Percentiles rank a stretch among this genome's conserved stretches.
These are phyloP conservation scores for Theonella swinhoei DNA, from an alignment of 37 sponge, comb jelly and placozoan genomes.

Conservation along the genomic window DNA sequence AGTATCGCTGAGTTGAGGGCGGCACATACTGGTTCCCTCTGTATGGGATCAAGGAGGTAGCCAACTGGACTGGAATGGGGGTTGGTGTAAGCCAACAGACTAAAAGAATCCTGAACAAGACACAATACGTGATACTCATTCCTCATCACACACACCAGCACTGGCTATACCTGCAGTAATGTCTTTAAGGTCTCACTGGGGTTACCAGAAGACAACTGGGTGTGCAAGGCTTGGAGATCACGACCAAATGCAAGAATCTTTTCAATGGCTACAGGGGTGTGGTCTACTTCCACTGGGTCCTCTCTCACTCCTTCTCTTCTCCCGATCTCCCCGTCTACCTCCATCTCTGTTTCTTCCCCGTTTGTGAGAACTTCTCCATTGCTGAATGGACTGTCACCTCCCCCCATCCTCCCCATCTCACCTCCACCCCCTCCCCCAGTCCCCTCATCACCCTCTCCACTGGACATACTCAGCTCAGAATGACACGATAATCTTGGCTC, in stretches of 20 bases:
- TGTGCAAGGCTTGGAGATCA: constrained; percentile 62
- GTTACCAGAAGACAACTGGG: neutral
- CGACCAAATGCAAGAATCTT: constrained; percentile 77
- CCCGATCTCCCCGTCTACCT: neutral
- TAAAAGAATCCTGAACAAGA: constrained; percentile 85
- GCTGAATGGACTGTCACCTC: neutral
- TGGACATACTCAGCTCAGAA: constrained; percentile 60
- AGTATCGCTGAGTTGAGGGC: constrained; percentile 93
- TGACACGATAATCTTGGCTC: constrained; percentile 54
- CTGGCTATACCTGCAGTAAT: constrained; percentile 46
- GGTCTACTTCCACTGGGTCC: constrained; percentile 35
- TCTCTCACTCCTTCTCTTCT: neutral
- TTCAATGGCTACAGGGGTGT: constrained; percentile 52
- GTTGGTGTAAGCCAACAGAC: constrained; percentile 92
- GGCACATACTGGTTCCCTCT: constrained; percentile 84
- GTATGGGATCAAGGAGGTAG: constrained; percentile 78
- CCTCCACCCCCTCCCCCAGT: neutral
- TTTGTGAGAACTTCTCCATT: neutral
- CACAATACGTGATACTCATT: no score
- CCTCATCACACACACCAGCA: constrained; percentile 11
- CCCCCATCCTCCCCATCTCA: neutral
- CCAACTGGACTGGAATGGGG: constrained; percentile 84
- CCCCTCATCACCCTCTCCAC: constrained; percentile 10
- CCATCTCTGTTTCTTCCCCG: constrained; percentile 1
- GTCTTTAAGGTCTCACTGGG: constrained; percentile 42